These are phyloP conservation scores for Microcebus tavaratra DNA, from an alignment of 2,113 vertebrate species.

Conservation along the genomic window DNA sequence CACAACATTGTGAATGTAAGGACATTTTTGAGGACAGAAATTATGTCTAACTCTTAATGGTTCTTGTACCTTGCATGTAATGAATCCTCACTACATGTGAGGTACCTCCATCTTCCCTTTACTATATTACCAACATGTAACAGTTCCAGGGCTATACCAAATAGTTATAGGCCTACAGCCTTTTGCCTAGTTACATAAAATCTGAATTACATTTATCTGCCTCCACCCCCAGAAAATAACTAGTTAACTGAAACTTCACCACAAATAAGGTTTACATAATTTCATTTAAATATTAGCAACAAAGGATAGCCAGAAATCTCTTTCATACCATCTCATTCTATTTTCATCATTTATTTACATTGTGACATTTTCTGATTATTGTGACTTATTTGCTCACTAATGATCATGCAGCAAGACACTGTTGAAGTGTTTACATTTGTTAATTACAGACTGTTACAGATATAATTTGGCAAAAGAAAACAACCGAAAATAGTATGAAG, in stretches of 20 bases:
- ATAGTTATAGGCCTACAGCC: not conserved
- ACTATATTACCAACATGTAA: not conserved
- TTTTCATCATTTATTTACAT: not conserved
- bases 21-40: not conserved
- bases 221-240: not conserved
- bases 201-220: not conserved
- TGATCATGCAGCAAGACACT: not conserved
- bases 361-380: not conserved
- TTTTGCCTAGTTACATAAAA: not conserved
- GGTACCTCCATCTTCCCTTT: not conserved
- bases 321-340: not conserved
- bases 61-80: not conserved
- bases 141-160: not conserved
- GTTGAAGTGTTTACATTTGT: not conserved
- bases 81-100: not conserved
- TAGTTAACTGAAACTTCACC: constrained; percentile 12
- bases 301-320: not conserved
- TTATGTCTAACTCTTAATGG: not conserved
- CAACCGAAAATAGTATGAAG: constrained; percentile 24
- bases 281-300: constrained; percentile 29
- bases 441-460: constrained; percentile 18
- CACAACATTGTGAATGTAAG: not conserved
- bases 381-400: not conserved
- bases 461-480: constrained; percentile 53
- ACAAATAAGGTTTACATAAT: not conserved